A percentile compares a stretch with the other conserved stretches of the same genome.
These are phyloP conservation scores for Thripadectes ignobilis DNA, from an alignment of 2,797 vertebrate species.

Conservation along the genomic window DNA sequence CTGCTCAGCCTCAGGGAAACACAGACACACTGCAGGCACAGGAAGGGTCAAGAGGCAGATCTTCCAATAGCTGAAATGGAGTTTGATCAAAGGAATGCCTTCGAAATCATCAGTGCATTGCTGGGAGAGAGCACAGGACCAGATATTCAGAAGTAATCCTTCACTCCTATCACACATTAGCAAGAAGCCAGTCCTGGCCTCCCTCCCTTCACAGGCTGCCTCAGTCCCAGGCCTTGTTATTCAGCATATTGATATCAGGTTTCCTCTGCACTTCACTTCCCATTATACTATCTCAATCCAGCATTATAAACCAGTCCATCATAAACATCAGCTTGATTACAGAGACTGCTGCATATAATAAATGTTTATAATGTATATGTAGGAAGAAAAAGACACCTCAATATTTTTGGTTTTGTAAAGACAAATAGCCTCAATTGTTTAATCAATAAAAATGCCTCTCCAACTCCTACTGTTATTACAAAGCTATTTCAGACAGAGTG, in stretches of 20 bases:
- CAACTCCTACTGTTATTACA: conserved; percentile 72
- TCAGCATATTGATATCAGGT: conserved; percentile 1
- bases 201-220: background rate
- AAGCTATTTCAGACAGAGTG: conserved; percentile 72
- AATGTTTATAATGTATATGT: conserved; percentile 46
- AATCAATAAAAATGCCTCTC: conserved; percentile 81
- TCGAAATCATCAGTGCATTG: background rate
- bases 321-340: conserved; percentile 61
- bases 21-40: background rate
- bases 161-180: background rate
- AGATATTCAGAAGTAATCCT: background rate
- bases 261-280: conserved; percentile 7
- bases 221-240: background rate
- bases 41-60: background rate
- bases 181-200: background rate
- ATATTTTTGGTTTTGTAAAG: conserved; percentile 72
- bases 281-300: background rate
- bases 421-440: conserved; percentile 78
- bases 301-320: conserved; percentile 29
- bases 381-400: conserved; percentile 71
- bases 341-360: conserved; percentile 45
- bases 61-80: background rate
- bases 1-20: background rate
- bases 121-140: background rate
- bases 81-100: background rate